Conservation (phyloP, 2,888 invertebrate species). For the Melanostoma scalare region DNA sequence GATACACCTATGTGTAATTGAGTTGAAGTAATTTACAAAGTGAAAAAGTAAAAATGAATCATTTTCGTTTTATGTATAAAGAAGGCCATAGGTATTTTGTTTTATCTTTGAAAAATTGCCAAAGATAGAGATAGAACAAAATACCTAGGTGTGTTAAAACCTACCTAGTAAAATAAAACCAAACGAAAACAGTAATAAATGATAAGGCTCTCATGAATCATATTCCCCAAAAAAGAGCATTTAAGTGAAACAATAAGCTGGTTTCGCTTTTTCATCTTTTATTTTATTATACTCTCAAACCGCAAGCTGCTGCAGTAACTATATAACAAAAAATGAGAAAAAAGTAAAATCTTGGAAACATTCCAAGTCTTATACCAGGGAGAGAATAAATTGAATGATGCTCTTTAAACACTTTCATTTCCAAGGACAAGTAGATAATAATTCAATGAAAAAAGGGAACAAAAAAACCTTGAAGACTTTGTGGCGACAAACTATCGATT, state of each 20-base stretch:
- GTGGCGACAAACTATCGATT: conserved; percentile 59
- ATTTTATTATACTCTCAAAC: conserved; percentile 18
- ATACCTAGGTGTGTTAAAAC: background rate
- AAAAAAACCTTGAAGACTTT: conserved; percentile 44
- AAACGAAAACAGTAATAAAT: conserved; percentile 7
- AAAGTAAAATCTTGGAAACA: conserved; percentile 51
- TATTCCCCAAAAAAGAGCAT: too few relatives aligned
- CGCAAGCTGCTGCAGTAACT: background rate
- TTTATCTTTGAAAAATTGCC: conserved; percentile 21
- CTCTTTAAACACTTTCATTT: conserved; percentile 45
- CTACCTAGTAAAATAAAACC: background rate
- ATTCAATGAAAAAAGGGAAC: conserved; percentile 39
- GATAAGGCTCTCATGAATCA: too few relatives aligned
- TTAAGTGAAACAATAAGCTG: too few relatives aligned
- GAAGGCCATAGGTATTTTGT: background rate
- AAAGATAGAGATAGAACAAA: background rate
- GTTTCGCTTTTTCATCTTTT: background rate
- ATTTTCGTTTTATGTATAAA: conserved; percentile 31
- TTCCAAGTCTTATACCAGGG: conserved; percentile 51
- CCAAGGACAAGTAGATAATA: conserved; percentile 65
- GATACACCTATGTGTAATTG: conserved; percentile 10
- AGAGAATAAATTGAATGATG: conserved; percentile 49
- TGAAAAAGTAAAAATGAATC: conserved; percentile 47
- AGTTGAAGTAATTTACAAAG: conserved; percentile 20
- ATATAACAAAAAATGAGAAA: conserved; percentile 6